Base-by-base conservation (phyloP, 2,888 invertebrate genomes). In the Pantelozetes paolii region DNA sequence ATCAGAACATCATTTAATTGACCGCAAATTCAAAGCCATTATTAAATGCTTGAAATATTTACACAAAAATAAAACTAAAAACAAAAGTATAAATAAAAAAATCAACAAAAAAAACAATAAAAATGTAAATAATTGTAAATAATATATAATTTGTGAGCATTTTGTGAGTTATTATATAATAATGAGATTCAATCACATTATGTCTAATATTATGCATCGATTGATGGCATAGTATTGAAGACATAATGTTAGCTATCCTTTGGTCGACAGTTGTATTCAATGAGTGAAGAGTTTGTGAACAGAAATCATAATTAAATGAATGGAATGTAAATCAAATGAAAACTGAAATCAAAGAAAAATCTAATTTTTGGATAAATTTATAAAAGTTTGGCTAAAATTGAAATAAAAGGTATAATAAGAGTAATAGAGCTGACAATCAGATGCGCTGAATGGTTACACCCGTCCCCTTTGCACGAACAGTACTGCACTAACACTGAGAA, bases 401-500 rank as follows among this genome's bases (percentile, higher is more conserved):
- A 42, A 62, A 71, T 69, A 70, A 73, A 70, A 71, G 69, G 67
- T 48, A 64, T 26, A 45, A 75, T 30, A 18, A 75, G 73, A 42
- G 40, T 50, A 40, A 50, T 50, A 73, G 75, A 75, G 72, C 71
- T 73, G 71, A 30, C 20, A n/a, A 59, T 45, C 57, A 36, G 42
- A 40, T 30, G 40, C 13, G 74, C 50, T 0, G 76, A 75, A 30
- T 84, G 82, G 81, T 93, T 93, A 84, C 93, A 93, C 26, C 90
- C 85, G 80, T 89, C 54, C 8, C 85, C 86, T 79, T 88, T 88
- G 82, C 93, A 93, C 75, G 90, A 86, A 82, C 92, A 93, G 82
- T 91, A 91, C 1, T 86, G 84, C 71, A 89, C 87, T 78, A 88
- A 87, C 0, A 92, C 87, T 78, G 89, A 88, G 77, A 90, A 89